phyloP scores from a whole-genome alignment of 2,888 invertebrate species.

The Theodoxus fluviatilis region DNA sequence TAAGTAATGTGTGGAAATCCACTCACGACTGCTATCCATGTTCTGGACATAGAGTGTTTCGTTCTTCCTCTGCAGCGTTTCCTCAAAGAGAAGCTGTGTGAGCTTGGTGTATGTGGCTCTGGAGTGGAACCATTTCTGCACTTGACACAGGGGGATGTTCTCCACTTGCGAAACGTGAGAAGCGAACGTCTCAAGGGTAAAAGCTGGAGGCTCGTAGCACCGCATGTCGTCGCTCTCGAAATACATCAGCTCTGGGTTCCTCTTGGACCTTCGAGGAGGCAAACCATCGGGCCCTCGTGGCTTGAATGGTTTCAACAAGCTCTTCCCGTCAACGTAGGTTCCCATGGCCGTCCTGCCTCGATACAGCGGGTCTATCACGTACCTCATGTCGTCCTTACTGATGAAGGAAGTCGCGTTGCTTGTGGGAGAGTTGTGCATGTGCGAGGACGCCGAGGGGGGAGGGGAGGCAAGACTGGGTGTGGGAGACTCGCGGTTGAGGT shows the following conservation, averaged over 20 bases:
- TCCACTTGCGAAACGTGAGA: conserved; percentile 46
- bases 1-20: too few species aligned
- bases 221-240: conserved; percentile 50
- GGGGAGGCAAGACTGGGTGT: conserved; percentile 49
- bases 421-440: conserved; percentile 27
- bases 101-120: conserved; percentile 57
- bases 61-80: too few species aligned
- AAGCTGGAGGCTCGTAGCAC: conserved; percentile 50
- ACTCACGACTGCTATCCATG: too few species aligned
- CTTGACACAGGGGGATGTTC: conserved; percentile 45
- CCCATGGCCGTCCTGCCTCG: conserved; percentile 49
- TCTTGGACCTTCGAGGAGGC: conserved; percentile 45
- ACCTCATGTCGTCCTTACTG: conserved; percentile 47
- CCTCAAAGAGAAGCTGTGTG: conserved; percentile 54
- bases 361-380: conserved; percentile 50
- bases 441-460: conserved; percentile 53
- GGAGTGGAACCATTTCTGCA: conserved; percentile 49
- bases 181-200: conserved; percentile 60
- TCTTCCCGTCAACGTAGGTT: conserved; percentile 55
- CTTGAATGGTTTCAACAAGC: conserved; percentile 53
- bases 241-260: conserved; percentile 42
- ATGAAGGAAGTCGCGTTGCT: conserved; percentile 36
- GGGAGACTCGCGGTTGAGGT: conserved; percentile 33
- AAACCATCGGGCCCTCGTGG: conserved; percentile 56
- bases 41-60: too few species aligned